Conservation (phyloP, 2,113 vertebrate species). For the Cebus imitator region DNA sequence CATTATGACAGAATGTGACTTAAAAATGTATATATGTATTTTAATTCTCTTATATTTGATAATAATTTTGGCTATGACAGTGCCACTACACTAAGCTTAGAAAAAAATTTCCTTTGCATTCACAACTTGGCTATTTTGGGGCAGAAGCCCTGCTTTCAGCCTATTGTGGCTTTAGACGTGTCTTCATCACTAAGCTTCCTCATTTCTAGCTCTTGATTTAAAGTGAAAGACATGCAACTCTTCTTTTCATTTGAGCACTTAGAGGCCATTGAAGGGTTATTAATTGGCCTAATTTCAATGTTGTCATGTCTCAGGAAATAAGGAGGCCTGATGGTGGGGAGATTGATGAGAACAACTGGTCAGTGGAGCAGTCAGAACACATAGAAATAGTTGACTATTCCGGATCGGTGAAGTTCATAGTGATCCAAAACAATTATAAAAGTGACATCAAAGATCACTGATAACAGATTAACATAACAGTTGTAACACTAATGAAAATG, state of each 20-base stretch:
- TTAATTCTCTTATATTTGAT: background rate
- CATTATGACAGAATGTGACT: background rate
- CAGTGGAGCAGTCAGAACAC: background rate
- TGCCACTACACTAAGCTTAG: background rate
- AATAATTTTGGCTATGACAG: background rate
- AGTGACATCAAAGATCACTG: background rate
- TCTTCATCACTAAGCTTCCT: background rate
- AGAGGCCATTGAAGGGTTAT: background rate
- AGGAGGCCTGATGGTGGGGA: background rate
- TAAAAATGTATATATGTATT: background rate
- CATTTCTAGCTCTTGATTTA: background rate
- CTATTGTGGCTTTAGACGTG: background rate
- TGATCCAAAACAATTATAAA: background rate
- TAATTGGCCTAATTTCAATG: background rate
- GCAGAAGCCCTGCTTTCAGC: background rate
- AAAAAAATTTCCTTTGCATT: background rate
- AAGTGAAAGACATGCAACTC: background rate
- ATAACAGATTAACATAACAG: background rate
- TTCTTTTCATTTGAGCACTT: background rate
- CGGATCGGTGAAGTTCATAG: background rate
- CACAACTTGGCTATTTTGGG: background rate
- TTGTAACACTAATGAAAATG: background rate
- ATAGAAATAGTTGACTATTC: background rate
- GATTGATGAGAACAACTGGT: background rate
- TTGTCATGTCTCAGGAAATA: background rate